phyloP scores from a whole-genome alignment of 37 sponge, comb jelly and placozoan genomes.

The Diacarnus erythraeanus region DNA sequence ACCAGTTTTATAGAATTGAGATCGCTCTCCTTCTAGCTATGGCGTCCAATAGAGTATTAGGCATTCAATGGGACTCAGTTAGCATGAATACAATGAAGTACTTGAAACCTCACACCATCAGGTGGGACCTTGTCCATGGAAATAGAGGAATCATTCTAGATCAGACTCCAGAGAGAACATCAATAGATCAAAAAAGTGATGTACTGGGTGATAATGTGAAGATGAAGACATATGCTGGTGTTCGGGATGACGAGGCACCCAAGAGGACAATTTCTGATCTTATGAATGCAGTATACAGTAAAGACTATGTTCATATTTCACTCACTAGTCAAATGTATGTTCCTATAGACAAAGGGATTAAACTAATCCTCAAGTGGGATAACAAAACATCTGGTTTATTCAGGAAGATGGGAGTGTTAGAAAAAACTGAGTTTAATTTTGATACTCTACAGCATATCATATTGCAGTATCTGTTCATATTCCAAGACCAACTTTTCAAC shows the following conservation, averaged over 20 bases:
- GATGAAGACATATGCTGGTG: too few species aligned
- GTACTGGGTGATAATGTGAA: too few species aligned
- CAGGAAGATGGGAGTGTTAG: not conserved
- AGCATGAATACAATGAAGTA: not conserved
- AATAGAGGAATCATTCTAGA: not conserved
- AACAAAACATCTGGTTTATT: too few species aligned
- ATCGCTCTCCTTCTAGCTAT: not conserved
- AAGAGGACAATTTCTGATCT: too few species aligned
- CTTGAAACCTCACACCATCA: not conserved
- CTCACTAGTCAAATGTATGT: not conserved
- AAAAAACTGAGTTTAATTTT: too few species aligned
- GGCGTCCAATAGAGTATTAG: not conserved
- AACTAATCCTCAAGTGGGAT: not conserved
- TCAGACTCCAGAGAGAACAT: too few species aligned
- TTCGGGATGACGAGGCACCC: too few species aligned
- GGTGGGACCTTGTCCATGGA: not conserved
- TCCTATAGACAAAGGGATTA: not conserved
- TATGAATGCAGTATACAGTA: not conserved
- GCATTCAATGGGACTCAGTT: not conserved
- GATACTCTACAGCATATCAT: not conserved
- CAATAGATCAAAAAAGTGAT: too few species aligned
- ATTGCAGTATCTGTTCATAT: not conserved
- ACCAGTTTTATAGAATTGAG: constrained; percentile 1
- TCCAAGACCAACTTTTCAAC: not conserved
- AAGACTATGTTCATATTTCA: not conserved